phyloP scores from a whole-genome alignment of 1,140 invertebrate species.

The Medauroidea extradentata region DNA sequence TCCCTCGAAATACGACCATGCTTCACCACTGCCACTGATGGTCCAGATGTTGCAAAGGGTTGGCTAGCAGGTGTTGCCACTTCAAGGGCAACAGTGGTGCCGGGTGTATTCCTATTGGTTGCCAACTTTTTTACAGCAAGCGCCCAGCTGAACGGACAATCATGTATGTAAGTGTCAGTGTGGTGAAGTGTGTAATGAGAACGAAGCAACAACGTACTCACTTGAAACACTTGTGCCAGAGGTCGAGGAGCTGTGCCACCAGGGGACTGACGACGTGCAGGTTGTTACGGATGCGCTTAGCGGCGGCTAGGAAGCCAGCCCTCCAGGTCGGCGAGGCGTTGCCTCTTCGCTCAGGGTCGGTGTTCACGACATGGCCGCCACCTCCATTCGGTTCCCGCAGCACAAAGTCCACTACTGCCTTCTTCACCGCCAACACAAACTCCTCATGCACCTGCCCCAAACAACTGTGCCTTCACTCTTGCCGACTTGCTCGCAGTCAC shows the following conservation, averaged over 20 bases:
- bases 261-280: slow-evolving; percentile 79
- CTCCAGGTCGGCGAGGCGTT: slow-evolving; percentile 61
- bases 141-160: background rate
- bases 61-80: too few species aligned
- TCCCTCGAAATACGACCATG: too few species aligned
- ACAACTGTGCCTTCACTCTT: too few species aligned
- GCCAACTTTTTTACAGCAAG: background rate
- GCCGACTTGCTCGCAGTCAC: too few species aligned
- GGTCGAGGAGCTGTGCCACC: slow-evolving; percentile 70
- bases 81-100: too few species aligned
- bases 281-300: slow-evolving; percentile 51
- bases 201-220: too few species aligned
- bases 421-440: slow-evolving; percentile 81
- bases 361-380: slow-evolving; percentile 30
- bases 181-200: too few species aligned
- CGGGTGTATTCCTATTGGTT: too few species aligned
- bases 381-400: slow-evolving; percentile 62
- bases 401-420: slow-evolving; percentile 84
- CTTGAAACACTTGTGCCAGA: slow-evolving; percentile 78
- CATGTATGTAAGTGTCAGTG: too few species aligned
- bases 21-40: too few species aligned
- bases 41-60: too few species aligned
- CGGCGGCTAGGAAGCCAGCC: slow-evolving; percentile 46
- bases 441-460: slow-evolving; percentile 62
- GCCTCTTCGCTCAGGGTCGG: slow-evolving; percentile 36